Conservation (phyloP, 2,797 vertebrate genomes). For the Danionella dracula region DNA sequence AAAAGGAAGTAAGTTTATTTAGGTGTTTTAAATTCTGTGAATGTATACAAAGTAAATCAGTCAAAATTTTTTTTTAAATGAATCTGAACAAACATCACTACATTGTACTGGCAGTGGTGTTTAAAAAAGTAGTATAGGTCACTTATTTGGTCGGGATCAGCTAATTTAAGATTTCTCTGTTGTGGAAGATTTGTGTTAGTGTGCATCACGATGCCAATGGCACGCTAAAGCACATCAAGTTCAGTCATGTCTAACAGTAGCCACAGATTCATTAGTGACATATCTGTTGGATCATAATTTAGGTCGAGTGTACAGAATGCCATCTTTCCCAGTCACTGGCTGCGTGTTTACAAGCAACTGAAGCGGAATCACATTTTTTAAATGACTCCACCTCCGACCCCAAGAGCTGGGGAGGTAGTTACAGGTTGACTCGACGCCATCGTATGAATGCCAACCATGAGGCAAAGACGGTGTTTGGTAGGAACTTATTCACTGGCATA, state of each 20-base stretch:
- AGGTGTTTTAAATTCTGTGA: no score
- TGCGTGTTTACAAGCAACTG: conserved; percentile 33
- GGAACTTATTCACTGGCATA: conserved; percentile 39
- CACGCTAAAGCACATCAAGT: neutral
- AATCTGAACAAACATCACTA: neutral
- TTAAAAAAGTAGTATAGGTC: neutral
- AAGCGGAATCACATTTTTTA: conserved; percentile 68
- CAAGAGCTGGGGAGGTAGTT: conserved; percentile 43
- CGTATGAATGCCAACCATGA: conserved; percentile 41
- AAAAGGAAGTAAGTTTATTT: no score
- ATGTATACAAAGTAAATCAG: neutral
- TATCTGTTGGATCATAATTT: conserved; percentile 23
- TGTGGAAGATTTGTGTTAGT: no score
- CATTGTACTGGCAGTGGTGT: neutral
- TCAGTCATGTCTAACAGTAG: neutral
- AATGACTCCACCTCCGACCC: conserved; percentile 55
- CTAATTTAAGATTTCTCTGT: neutral
- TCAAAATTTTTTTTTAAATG: neutral
- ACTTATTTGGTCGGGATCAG: neutral
- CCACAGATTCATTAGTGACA: conserved; percentile 5
- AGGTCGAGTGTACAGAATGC: conserved; percentile 31
- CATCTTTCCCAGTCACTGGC: neutral
- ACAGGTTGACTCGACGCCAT: conserved; percentile 39
- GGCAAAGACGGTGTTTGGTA: conserved; percentile 42
- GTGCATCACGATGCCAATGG: neutral